Conservation (phyloP, 2,888 invertebrate species). For the Leistus spinibarbis region DNA sequence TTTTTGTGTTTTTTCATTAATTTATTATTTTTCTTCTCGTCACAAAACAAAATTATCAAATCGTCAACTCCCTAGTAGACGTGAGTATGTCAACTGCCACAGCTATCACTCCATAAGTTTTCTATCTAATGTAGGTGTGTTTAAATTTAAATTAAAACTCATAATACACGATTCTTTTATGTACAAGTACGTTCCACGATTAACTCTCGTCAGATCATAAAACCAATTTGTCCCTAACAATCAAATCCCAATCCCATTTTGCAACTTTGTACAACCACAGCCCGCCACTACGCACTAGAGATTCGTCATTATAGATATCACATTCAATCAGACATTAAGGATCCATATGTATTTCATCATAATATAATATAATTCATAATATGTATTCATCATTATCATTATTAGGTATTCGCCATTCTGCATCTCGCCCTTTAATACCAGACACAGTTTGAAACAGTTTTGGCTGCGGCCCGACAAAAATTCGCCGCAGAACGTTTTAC, state of each 20-base stretch:
- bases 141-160: background rate
- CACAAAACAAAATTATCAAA: slow-evolving; percentile 2
- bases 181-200: background rate
- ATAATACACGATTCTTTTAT: background rate
- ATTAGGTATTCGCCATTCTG: slow-evolving; percentile 53
- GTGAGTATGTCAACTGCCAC: background rate
- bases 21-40: slow-evolving; percentile 38
- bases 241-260: background rate
- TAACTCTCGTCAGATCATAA: background rate
- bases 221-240: background rate
- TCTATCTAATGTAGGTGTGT: background rate
- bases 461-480: slow-evolving; percentile 11
- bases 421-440: slow-evolving; percentile 59
- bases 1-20: slow-evolving; percentile 43
- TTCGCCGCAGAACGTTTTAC: slow-evolving; percentile 18
- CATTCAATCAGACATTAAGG: slow-evolving; percentile 23
- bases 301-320: slow-evolving; percentile 31
- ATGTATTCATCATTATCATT: background rate
- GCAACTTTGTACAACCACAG: slow-evolving; percentile 34
- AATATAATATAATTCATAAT: slow-evolving; percentile 6
- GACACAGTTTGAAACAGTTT: slow-evolving; percentile 46
- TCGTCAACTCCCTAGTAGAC: background rate
- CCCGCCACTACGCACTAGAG: slow-evolving; percentile 17
- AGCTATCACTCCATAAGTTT: background rate
- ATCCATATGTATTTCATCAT: background rate